A percentile compares a stretch with the other conserved stretches of the same genome.
phyloP scores from a whole-genome alignment of 2,113 vertebrate species.

The Oxyura jamaicensis region DNA sequence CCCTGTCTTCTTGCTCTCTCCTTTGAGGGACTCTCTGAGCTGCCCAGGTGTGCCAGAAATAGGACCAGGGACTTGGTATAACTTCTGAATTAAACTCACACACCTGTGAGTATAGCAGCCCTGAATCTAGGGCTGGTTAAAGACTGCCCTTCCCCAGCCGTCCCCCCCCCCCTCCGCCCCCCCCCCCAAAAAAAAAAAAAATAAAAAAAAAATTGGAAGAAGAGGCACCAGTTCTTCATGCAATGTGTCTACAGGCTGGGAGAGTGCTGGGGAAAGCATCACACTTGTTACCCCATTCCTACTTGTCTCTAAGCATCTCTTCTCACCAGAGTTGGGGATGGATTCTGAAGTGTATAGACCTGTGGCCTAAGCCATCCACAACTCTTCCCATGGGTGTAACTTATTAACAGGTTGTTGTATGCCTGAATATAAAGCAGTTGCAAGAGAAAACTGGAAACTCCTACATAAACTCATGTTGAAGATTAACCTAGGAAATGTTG shows the following conservation, averaged over 20 bases:
- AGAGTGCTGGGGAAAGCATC: not conserved
- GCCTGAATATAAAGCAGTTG: not conserved
- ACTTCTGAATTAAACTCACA: not conserved
- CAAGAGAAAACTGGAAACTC: not conserved
- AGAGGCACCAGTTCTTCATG: too few species aligned
- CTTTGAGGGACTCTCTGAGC: not conserved
- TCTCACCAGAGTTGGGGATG: fast-evolving
- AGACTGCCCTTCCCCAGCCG: too few species aligned
- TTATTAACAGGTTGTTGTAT: not conserved
- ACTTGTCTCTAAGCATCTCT: not conserved
- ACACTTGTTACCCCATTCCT: fast-evolving
- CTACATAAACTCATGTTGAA: not conserved
- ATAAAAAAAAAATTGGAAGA: too few species aligned
- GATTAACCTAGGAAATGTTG: not conserved
- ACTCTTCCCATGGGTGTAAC: not conserved
- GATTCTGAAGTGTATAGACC: not conserved
- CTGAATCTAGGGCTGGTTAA: too few species aligned
- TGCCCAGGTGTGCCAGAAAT: not conserved
- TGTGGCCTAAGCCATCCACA: not conserved
- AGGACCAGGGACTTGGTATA: not conserved
- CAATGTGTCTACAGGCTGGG: not conserved
- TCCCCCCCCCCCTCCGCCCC: too few species aligned
- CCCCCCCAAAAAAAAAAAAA: too few species aligned
- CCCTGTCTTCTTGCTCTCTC: not conserved
- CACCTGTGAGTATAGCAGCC: not conserved